Evolutionary conservation across 2,113 vertebrate genomes (phyloP), one percentile per base, ranked within the genome.

Genomic region (Ellobius talpinus): DNA sequence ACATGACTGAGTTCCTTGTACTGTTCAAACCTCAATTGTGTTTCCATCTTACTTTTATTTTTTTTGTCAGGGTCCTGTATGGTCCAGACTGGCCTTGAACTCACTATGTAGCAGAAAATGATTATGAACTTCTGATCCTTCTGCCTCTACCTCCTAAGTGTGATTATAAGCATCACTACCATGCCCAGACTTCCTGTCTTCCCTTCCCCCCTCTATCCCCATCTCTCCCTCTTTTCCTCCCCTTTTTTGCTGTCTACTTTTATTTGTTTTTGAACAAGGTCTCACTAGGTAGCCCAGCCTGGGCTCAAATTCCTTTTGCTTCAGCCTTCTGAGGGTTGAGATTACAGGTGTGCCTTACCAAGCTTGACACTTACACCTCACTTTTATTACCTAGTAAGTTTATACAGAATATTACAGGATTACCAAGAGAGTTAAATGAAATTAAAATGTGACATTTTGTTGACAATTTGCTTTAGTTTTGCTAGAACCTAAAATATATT

Each of bases 401-500:
- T 68, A n/a, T 95, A n/a, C 31, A 78, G 91, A 85, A 85, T 90
- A 88, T 79, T 61, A 92, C 26, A 92, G 33, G n/a, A 68, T 88
- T 84, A 33, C 33, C 61, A 6, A 90, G 70, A 92, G 33, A 90
- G 93, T 81, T 58, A 82, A 94, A 76, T 66, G 16, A 78, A 95
- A 81, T 82, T 84, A 93, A 97, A 89, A 93, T 90, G 47, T 63
- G 55, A 63, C 74, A 73, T 24, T 87, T 86, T 88, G 47, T 89
- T 89, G 90, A 82, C 61, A 93, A 87, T 72, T 94, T 91, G 81
- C 31, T 92, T 94, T 47, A 81, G 33, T 33, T 73, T 73, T 89
- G 94, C 90, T 94, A 88, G 91, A 79, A 95, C n/a, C 17, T 90
- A 92, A 96, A 95, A 72, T 89, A 94, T 21, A 93, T 92, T 87